phyloP scores from a whole-genome alignment of 2,797 vertebrate genomes.

The Hylomyscus alleni region DNA sequence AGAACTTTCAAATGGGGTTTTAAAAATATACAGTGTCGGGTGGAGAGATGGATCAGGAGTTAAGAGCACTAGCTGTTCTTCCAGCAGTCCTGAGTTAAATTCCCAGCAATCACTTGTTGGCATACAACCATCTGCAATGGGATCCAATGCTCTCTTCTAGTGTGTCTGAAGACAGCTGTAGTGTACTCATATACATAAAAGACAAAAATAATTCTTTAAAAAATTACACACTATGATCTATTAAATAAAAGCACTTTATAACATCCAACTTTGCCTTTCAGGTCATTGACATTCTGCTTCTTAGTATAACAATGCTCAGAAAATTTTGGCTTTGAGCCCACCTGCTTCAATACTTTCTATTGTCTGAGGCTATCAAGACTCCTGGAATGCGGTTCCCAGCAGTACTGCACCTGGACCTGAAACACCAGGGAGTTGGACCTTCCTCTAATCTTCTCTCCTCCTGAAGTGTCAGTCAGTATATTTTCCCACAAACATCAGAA shows the following conservation, averaged over 20 bases:
- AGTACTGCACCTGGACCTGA: not conserved
- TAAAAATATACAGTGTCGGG: not conserved
- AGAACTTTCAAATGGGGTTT: not conserved
- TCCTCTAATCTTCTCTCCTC: not conserved
- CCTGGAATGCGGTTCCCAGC: not conserved
- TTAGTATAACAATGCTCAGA: not conserved
- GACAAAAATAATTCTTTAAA: too few relatives aligned
- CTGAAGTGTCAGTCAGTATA: not conserved
- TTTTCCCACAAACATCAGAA: not conserved
- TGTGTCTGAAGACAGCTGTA: too few relatives aligned
- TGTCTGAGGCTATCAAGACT: not conserved
- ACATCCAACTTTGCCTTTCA: not conserved
- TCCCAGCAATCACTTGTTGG: too few relatives aligned
- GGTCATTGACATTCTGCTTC: not conserved
- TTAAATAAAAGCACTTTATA: not conserved
- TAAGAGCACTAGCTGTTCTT: slow-evolving; percentile 78
- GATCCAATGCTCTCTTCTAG: too few relatives aligned
- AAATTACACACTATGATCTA: too few relatives aligned
- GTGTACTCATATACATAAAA: too few relatives aligned
- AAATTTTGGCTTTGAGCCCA: not conserved
- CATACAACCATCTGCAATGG: too few relatives aligned
- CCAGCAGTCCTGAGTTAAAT: not conserved
- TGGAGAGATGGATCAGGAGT: too few relatives aligned
- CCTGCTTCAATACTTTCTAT: not conserved
- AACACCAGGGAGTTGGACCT: not conserved